phyloP scores from a whole-genome alignment of 2,797 vertebrate species.

The Poecile montanus region DNA sequence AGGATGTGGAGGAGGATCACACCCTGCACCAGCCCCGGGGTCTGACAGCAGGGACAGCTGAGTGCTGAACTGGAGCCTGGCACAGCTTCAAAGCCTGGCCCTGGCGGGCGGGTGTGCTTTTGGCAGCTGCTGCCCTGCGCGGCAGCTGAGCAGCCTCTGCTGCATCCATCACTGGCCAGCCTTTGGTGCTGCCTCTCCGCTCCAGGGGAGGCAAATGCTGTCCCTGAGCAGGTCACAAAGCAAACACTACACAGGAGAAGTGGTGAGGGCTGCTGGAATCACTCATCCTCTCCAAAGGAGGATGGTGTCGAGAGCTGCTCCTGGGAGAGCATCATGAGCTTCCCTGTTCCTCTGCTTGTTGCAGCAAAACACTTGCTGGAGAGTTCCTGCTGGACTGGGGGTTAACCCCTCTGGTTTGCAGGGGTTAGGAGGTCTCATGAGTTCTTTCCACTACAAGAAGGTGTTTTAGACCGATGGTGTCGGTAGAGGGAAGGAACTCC shows the following conservation, averaged over 20 bases:
- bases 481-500: fast-evolving
- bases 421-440: not conserved
- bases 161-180: not conserved
- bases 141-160: not conserved
- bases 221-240: not conserved
- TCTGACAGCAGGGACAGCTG: not conserved
- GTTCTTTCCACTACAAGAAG: not conserved
- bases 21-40: fast-evolving
- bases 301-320: not conserved
- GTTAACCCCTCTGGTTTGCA: not conserved
- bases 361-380: not conserved
- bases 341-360: not conserved
- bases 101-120: not conserved
- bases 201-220: not conserved
- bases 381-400: too few relatives aligned
- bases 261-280: not conserved
- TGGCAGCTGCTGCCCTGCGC: not conserved
- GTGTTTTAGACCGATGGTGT: not conserved
- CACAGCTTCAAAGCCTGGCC: not conserved
- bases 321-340: not conserved
- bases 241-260: not conserved
- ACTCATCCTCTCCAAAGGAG: not conserved
- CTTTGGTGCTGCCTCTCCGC: not conserved
- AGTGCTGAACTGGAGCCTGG: constrained; percentile 4
- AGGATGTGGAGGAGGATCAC: not conserved